A percentile compares a stretch with the other conserved stretches of the same genome.
phyloP scores from a whole-genome alignment of 2,888 invertebrate species.

The Coecobrya sp. region DNA sequence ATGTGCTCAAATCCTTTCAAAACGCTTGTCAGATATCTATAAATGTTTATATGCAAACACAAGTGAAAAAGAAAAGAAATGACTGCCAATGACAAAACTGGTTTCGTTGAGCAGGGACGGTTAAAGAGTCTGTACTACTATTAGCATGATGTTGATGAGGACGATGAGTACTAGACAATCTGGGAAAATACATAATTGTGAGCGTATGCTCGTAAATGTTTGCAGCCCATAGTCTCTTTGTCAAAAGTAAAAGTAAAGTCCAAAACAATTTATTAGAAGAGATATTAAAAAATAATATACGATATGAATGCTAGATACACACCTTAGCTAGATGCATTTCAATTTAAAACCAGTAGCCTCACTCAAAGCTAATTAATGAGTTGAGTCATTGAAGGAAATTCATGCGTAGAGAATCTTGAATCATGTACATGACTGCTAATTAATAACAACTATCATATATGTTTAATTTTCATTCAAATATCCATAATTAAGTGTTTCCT shows the following conservation, averaged over 20 bases:
- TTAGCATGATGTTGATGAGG: conserved; percentile 6
- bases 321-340: background rate
- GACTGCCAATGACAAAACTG: conserved; percentile 46
- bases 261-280: conserved; percentile 25
- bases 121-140: background rate
- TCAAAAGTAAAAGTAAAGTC: conserved; percentile 52
- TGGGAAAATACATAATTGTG: conserved; percentile 7
- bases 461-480: conserved; percentile 63
- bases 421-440: conserved; percentile 64
- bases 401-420: conserved; percentile 39
- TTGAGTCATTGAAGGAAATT: conserved; percentile 61
- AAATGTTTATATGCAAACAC: conserved; percentile 33
- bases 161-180: conserved; percentile 27
- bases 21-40: conserved; percentile 28
- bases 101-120: conserved; percentile 51
- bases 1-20: background rate
- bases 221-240: background rate
- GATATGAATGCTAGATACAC: background rate
- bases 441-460: conserved; percentile 54
- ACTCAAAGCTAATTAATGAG: conserved; percentile 69
- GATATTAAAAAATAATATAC: conserved; percentile 22
- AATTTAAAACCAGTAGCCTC: conserved; percentile 76
- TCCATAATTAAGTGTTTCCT: conserved; percentile 69
- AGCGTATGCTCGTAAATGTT: background rate
- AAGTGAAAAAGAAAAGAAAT: conserved; percentile 12